Percentiles rank a stretch among this genome's conserved stretches.
These are phyloP conservation scores for Leptonema lineaticorne DNA, from an alignment of 1,140 invertebrate genomes.

Conservation along the genomic window DNA sequence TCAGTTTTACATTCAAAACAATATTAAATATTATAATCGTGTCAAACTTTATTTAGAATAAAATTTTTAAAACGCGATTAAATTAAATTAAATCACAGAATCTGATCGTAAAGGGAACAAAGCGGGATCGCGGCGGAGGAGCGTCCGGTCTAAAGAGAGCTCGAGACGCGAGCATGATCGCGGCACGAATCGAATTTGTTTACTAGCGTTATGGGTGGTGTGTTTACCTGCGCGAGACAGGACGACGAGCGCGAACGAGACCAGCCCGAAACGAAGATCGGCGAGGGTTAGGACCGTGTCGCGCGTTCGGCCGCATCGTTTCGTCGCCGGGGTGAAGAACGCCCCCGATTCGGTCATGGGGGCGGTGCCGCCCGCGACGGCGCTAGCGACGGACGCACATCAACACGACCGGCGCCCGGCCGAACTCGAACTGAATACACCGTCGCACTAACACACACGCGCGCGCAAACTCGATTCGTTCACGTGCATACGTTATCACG, in stretches of 20 bases:
- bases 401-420: neutral
- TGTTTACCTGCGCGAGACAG: neutral
- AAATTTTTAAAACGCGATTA: no score
- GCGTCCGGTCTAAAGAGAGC: neutral
- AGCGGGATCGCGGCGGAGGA: neutral
- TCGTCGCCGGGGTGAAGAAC: neutral
- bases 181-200: neutral
- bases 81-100: no score
- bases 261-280: neutral
- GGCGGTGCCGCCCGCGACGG: slow-evolving; percentile 10
- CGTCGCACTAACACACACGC: neutral
- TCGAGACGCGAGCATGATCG: neutral
- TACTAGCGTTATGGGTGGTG: no score
- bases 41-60: no score
- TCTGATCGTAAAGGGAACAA: no score
- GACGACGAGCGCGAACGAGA: neutral
- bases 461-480: neutral
- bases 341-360: neutral
- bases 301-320: neutral
- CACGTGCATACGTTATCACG: neutral
- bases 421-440: neutral
- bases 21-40: no score
- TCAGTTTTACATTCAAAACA: no score
- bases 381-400: neutral
- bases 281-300: neutral